Evolutionary conservation across 2,113 vertebrate genomes (phyloP), one percentile per base, ranked within the genome.

Genomic region (Hucho hucho): DNA sequence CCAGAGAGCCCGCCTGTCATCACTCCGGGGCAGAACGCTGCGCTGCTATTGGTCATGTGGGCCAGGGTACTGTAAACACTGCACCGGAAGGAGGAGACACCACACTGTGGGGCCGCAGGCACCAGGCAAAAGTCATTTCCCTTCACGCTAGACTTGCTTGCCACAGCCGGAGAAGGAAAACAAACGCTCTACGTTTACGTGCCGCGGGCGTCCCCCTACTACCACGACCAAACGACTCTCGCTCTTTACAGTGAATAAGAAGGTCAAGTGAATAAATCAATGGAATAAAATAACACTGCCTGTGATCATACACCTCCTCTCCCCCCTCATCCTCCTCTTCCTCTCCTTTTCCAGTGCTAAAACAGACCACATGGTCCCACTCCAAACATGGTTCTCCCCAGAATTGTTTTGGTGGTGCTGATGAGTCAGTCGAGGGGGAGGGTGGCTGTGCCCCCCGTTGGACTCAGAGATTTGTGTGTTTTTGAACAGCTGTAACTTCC

Each of bases 261-360:
- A 78, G 73, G 73, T 81, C 76, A 78, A 61, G 56, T 16, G 24
- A 73, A 75, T 78, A 66, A 77, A 73, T 73, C 66, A 66, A 76
- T 72, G 46, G 49, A 16, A 49, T 49, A 49, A 49, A 32, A 43
- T 79, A 65, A 73, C 24, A 29, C 53, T 67, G 49, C 69, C 58
- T 28, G 63, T 22, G 14, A 16, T 29, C 25, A 18, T 25, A 13
- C 22, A 26, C 11, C n/a, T 4, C 63, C 14, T 25, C 11, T 25
- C 20, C 61, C 9, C n/a, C 61, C 22, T 24, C 22, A 65, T 29
- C 25, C 25, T 29, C 64, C 26, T 65, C 3, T 29, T 66, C 64
- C 69, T 71, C 46, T 74, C 61, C 58, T 49, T 53, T 65, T 26
- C 65, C 64, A 61, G 71, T 28, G 22, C 63, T 64, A 47, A 70